A percentile compares a stretch with the other conserved stretches of the same genome.
Evolutionary conservation across 2,888 invertebrate species (phyloP).

Genomic region (Neelides folsomi): DNA sequence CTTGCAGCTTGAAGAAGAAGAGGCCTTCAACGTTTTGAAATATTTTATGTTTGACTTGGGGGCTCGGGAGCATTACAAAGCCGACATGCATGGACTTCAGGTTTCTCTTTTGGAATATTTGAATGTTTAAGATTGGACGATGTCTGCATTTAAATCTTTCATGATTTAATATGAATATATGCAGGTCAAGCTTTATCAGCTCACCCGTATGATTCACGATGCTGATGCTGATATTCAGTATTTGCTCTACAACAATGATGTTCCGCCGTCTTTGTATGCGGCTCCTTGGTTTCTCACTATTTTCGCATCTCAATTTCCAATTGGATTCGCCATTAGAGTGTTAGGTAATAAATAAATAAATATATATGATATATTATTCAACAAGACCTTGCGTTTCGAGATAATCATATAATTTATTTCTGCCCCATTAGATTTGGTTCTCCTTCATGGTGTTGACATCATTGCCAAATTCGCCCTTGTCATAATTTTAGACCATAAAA

Average conservation of each 20-base stretch:
- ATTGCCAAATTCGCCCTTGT: slow-evolving; percentile 80
- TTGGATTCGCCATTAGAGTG: slow-evolving; percentile 86
- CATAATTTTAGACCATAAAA: slow-evolving; percentile 68
- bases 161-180: slow-evolving; percentile 9
- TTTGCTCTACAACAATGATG: slow-evolving; percentile 60
- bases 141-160: slow-evolving; percentile 3
- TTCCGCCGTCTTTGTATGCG: slow-evolving; percentile 85
- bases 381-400: background rate
- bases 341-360: slow-evolving; percentile 51
- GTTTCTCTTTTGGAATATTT: slow-evolving; percentile 37
- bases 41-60: slow-evolving; percentile 85
- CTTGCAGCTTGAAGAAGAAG: slow-evolving; percentile 78
- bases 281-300: slow-evolving; percentile 93
- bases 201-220: slow-evolving; percentile 81
- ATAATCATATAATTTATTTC: slow-evolving; percentile 4
- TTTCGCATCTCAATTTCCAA: slow-evolving; percentile 90
- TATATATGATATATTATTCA: background rate
- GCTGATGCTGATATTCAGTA: slow-evolving; percentile 72
- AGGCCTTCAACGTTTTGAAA: slow-evolving; percentile 71
- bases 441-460: slow-evolving; percentile 77
- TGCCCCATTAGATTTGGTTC: slow-evolving; percentile 60
- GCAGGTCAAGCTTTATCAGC: slow-evolving; percentile 68
- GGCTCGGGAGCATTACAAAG: slow-evolving; percentile 74
- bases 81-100: slow-evolving; percentile 89
- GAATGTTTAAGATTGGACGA: background rate